These are phyloP conservation scores for Chrysolina americana DNA, from an alignment of 2,888 invertebrate genomes.

Conservation along the genomic window DNA sequence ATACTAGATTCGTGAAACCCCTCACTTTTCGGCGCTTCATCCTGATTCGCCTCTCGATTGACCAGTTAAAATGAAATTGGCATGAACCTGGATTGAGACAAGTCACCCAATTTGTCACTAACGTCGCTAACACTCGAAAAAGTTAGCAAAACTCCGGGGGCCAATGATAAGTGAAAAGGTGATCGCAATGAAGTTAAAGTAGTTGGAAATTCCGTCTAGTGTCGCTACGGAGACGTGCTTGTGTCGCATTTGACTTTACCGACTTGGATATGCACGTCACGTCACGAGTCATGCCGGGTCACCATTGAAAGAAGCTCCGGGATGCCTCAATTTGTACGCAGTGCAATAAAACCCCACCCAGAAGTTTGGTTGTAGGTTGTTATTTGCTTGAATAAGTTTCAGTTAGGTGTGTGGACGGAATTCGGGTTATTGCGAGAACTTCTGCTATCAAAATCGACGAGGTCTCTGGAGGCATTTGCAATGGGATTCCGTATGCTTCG, in stretches of 20 bases:
- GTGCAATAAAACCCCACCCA: constrained; percentile 55
- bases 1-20: background rate
- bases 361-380: constrained; percentile 14
- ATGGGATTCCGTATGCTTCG: too few species aligned
- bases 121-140: constrained; percentile 52
- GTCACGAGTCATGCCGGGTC: constrained; percentile 64
- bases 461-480: too few species aligned
- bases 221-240: constrained; percentile 47
- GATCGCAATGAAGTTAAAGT: constrained; percentile 60
- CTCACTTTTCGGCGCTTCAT: background rate
- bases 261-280: constrained; percentile 62
- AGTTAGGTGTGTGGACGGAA: background rate
- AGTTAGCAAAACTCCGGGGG: constrained; percentile 51
- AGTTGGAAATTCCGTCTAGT: constrained; percentile 57
- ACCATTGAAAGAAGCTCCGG: constrained; percentile 63
- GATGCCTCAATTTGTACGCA: constrained; percentile 68
- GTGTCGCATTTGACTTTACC: constrained; percentile 52
- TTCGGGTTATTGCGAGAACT: background rate
- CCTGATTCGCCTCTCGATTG: background rate
- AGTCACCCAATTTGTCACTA: constrained; percentile 28
- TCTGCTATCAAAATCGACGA: too few species aligned
- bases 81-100: constrained; percentile 7
- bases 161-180: constrained; percentile 61
- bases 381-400: constrained; percentile 10
- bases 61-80: background rate